Conservation (phyloP, 2,113 vertebrate genomes). For the Copsychus sechellarum region DNA sequence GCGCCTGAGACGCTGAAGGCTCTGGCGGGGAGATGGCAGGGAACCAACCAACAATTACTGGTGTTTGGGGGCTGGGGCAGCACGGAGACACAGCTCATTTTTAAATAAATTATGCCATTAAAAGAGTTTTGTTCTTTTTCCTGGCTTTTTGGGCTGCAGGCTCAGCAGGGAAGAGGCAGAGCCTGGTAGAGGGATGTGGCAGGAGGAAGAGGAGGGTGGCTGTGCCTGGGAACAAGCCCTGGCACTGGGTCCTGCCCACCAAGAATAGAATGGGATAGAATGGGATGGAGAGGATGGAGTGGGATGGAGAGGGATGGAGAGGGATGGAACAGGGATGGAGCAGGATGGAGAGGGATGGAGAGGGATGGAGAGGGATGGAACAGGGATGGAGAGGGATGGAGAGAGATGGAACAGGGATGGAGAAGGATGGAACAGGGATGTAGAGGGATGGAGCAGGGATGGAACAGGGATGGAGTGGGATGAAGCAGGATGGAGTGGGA, state of each 20-base stretch:
- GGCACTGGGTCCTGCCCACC: neutral
- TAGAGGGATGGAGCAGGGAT: no score
- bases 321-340: no score
- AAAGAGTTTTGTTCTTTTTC: neutral
- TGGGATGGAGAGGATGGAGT: no score
- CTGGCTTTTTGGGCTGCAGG: neutral
- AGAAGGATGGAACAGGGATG: no score
- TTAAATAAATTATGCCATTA: neutral
- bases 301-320: rapidly evolving
- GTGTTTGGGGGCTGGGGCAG: neutral
- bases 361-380: no score
- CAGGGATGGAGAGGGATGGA: no score
- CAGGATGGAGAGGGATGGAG: no score
- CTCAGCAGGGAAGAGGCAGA: neutral
- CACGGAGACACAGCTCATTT: neutral
- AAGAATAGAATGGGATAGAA: no score
- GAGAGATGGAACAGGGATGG: no score
- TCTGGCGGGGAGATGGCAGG: neutral
- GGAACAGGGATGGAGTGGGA: no score
- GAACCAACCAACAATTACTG: neutral
- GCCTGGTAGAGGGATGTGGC: rapidly evolving
- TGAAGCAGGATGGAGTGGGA: no score
- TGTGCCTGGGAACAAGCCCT: neutral
- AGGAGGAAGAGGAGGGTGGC: neutral
- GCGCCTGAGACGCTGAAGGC: neutral